Conservation (phyloP, 2,888 invertebrate genomes). For the Drosophila tripunctata region DNA sequence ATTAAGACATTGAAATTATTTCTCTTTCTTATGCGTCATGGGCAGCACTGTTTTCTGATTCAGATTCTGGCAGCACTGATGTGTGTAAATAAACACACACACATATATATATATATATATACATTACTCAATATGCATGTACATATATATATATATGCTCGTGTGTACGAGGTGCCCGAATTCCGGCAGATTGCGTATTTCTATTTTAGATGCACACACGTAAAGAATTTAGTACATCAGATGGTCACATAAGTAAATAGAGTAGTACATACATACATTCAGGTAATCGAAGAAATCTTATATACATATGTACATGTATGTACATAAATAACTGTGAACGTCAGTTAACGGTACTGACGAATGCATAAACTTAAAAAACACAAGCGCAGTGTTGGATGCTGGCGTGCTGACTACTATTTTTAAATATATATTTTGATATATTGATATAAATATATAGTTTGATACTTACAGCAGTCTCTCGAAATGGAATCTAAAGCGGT, state of each 20-base stretch:
- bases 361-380: no score
- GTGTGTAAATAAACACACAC: neutral
- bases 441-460: no score
- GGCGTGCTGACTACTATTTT: no score
- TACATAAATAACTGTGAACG: neutral
- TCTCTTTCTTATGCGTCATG: no score
- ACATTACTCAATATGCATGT: no score
- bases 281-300: conserved; percentile 24
- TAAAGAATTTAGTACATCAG: neutral
- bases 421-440: neutral
- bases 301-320: neutral
- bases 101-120: neutral
- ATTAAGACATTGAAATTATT: no score
- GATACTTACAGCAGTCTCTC: neutral
- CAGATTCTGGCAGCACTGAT: no score
- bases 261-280: no score
- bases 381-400: no score
- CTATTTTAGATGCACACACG: neutral
- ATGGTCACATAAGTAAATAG: neutral
- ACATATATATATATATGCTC: neutral
- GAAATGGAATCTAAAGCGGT: conserved; percentile 41
- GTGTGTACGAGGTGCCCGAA: conserved; percentile 17
- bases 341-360: no score
- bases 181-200: conserved; percentile 34
- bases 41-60: no score